These are phyloP conservation scores for Drosophila kanapiae DNA, from an alignment of 1,140 invertebrate genomes.

Conservation along the genomic window DNA sequence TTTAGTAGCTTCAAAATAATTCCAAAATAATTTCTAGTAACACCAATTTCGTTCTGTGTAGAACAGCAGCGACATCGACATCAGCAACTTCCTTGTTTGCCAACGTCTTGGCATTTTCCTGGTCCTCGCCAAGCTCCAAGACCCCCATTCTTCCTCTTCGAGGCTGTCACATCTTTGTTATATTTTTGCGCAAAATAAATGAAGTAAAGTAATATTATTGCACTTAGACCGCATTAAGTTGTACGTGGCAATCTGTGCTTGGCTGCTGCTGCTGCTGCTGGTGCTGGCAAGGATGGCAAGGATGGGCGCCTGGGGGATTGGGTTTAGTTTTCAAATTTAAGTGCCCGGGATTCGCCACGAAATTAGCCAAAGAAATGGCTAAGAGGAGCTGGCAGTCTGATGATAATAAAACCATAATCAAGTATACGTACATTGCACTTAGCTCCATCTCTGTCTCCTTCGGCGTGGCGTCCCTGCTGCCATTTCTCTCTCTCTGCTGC, in stretches of 20 bases:
- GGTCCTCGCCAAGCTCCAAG: constrained; percentile 16
- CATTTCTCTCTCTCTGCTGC: constrained; percentile 8
- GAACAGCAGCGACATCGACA: constrained; percentile 20
- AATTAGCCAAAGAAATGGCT: constrained; percentile 75
- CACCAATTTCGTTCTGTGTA: not conserved
- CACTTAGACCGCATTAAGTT: constrained; percentile 84
- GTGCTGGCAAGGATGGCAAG: constrained; percentile 4
- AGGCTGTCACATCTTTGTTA: constrained; percentile 80
- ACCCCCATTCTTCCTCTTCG: constrained; percentile 45
- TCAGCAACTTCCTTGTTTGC: constrained; percentile 55
- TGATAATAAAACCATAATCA: constrained; percentile 81
- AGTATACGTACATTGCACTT: constrained; percentile 73
- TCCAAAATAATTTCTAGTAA: not conserved
- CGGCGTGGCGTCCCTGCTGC: not conserved
- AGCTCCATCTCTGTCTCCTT: constrained; percentile 8
- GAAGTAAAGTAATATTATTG: constrained; percentile 85
- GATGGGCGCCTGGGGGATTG: constrained; percentile 32
- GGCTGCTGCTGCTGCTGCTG: constrained; percentile 15
- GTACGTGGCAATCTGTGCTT: constrained; percentile 80
- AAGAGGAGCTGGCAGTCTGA: constrained; percentile 41
- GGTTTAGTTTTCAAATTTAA: constrained; percentile 81
- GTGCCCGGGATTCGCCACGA: constrained; percentile 76
- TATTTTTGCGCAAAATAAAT: constrained; percentile 84
- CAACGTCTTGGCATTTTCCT: constrained; percentile 38
- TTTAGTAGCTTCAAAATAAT: not conserved